A percentile compares a stretch with the other conserved stretches of the same genome.
Evolutionary conservation across 2,888 invertebrate genomes (phyloP).

Genomic region (Lathronympha strigana): DNA sequence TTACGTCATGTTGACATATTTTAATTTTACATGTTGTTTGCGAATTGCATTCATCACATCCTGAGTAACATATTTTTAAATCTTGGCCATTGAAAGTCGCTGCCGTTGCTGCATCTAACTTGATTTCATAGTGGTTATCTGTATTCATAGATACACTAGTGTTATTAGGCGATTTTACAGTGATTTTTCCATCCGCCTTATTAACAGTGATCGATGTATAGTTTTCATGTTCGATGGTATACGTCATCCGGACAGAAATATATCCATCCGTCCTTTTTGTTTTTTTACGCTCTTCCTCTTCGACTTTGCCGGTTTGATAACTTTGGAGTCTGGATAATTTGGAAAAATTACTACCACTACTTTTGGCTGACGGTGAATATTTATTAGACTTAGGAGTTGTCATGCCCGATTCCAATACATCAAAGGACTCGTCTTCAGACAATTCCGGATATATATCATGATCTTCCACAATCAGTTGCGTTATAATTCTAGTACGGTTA

Average conservation of each 20-base stretch:
- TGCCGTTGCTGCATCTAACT: conserved; percentile 62
- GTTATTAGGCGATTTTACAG: conserved; percentile 68
- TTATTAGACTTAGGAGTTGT: conserved; percentile 57
- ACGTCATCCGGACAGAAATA: conserved; percentile 64
- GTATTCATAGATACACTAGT: conserved; percentile 58
- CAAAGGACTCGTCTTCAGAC: conserved; percentile 68
- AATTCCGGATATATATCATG: conserved; percentile 73
- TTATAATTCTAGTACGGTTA: conserved; percentile 71
- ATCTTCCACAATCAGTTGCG: conserved; percentile 63
- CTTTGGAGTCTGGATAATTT: conserved; percentile 47
- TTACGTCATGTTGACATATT: conserved; percentile 55
- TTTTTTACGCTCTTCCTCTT: conserved; percentile 52
- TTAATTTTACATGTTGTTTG: conserved; percentile 64
- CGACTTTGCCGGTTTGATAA: conserved; percentile 49
- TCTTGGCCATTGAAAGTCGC: conserved; percentile 67
- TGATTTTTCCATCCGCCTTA: conserved; percentile 61
- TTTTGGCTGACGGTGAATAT: conserved; percentile 59
- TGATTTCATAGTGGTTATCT: conserved; percentile 62
- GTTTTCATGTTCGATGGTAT: conserved; percentile 77
- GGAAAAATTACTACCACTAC: conserved; percentile 46
- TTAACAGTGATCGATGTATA: conserved; percentile 80
- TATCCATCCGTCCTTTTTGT: conserved; percentile 64
- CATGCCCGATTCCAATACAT: conserved; percentile 53
- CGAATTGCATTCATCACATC: conserved; percentile 63
- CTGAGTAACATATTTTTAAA: conserved; percentile 63